phyloP scores from a whole-genome alignment of 2,888 invertebrate species.

The Lasioglossum morio region DNA sequence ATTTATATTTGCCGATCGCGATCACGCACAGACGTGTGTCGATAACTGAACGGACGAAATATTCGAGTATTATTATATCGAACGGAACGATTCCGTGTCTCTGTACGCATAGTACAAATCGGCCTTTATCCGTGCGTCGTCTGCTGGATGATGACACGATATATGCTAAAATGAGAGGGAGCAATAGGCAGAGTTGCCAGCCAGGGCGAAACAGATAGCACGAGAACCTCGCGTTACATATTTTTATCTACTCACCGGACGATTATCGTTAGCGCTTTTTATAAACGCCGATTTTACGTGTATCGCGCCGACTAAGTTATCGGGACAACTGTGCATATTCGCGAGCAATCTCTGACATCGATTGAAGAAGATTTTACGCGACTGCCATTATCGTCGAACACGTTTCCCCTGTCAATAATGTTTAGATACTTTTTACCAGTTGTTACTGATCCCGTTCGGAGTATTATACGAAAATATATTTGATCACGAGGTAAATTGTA shows the following conservation, averaged over 20 bases:
- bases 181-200: constrained; percentile 13
- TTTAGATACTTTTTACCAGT: neutral
- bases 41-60: neutral
- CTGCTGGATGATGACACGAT: constrained; percentile 53
- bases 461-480: neutral
- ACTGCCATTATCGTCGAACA: neutral
- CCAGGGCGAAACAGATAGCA: constrained; percentile 22
- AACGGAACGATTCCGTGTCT: neutral
- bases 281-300: constrained; percentile 31
- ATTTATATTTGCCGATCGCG: no score
- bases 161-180: constrained; percentile 44
- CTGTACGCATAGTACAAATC: neutral
- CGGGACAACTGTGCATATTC: neutral
- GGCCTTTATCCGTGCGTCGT: constrained; percentile 44
- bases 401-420: neutral
- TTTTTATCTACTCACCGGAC: constrained; percentile 54
- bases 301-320: constrained; percentile 11
- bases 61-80: neutral
- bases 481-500: neutral
- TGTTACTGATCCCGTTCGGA: neutral
- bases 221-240: constrained; percentile 21
- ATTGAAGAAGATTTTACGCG: neutral
- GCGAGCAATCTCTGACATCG: neutral
- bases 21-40: neutral
- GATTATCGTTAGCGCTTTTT: constrained; percentile 63